Evolutionary conservation across 64 coral and sea anemone species (phyloP), one percentile per base, ranked within the genome.

Genomic region (Orbicella faveolata): DNA sequence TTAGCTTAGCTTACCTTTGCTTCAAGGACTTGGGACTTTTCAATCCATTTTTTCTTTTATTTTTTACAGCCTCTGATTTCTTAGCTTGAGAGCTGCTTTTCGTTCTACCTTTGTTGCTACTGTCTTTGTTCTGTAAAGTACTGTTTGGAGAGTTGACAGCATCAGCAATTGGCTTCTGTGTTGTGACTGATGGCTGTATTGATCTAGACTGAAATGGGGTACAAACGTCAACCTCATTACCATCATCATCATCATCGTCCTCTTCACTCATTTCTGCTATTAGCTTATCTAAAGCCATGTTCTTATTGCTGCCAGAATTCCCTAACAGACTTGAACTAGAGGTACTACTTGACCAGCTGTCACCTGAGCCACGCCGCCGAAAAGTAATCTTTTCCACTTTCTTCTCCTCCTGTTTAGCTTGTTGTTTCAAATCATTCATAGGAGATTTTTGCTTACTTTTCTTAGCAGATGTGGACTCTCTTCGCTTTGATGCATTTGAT

Each of bases 381-480:
- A 99, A 93, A 55, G 91, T 96, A 35, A 99, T 85, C 83, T 96
- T 99, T 33, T 93, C 94, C 41, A 99, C 21, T 81, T 92, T 99
- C 36, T 78, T 99, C 11, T 93, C 88, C 66, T 98, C 86, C 41
- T 83, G 75, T 91, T 93, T 93, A 20, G 63, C 19, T 9, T 37
- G 55, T 10, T 59, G 68, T 61, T 86, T 98, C 66, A 20, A 34
- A 26, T 21, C 91, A 81, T 89, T 63, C 79, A 87, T 87, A 23
- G 59, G 86, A 87, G 62, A 87, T 88, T 86, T 68, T 44, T 36
- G 63, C 35, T 86, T 92, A 57, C 34, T 33, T 85, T 85, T 85
- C 61, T 85, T 85, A 13, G 82, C 53, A 25, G 78, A 83, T 59
- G 92, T 84, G 8, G 73, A 85, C 19, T 94, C 92, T 62, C 30